Evolutionary conservation across 2,113 vertebrate genomes (phyloP).

Genomic region (Hucho hucho): DNA sequence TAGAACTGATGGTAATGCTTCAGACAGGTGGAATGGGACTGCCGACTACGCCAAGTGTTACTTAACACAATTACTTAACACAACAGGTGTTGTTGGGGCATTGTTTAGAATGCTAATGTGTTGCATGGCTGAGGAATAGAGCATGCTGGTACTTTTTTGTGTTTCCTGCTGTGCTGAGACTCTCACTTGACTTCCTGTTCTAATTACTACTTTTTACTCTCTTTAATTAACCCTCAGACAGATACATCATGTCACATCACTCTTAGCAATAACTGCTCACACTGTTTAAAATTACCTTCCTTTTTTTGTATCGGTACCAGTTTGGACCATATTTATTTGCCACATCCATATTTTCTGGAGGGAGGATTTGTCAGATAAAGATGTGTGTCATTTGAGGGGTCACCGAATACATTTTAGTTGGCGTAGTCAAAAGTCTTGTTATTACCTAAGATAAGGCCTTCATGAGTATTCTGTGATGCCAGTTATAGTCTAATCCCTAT

Average conservation of each 20-base stretch:
- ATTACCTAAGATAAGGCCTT: not conserved
- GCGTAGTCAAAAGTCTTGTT: not conserved
- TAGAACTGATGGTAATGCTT: not conserved
- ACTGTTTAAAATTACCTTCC: conserved; percentile 9
- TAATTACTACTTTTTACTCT: conserved; percentile 39
- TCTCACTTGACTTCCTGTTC: conserved; percentile 31
- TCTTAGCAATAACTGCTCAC: conserved; percentile 11
- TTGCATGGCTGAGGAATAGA: conserved; percentile 45
- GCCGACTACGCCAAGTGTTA: conserved; percentile 26
- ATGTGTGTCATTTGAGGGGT: not conserved
- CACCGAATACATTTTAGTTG: not conserved
- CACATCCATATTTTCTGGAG: not conserved
- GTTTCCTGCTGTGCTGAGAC: not conserved
- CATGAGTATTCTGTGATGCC: not conserved
- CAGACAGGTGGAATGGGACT: conserved; percentile 9
- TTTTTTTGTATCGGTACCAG: not conserved
- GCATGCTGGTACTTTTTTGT: conserved; percentile 20
- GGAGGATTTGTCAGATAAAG: not conserved
- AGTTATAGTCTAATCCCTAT: not conserved
- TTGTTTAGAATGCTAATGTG: conserved; percentile 12
- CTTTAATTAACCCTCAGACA: conserved; percentile 41
- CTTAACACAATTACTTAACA: conserved; percentile 14
- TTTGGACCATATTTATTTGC: not conserved
- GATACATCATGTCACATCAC: conserved; percentile 9
- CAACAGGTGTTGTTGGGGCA: conserved; percentile 19